These are phyloP conservation scores for Hanleya hanleyi DNA, from an alignment of 2,888 invertebrate species.

Conservation along the genomic window DNA sequence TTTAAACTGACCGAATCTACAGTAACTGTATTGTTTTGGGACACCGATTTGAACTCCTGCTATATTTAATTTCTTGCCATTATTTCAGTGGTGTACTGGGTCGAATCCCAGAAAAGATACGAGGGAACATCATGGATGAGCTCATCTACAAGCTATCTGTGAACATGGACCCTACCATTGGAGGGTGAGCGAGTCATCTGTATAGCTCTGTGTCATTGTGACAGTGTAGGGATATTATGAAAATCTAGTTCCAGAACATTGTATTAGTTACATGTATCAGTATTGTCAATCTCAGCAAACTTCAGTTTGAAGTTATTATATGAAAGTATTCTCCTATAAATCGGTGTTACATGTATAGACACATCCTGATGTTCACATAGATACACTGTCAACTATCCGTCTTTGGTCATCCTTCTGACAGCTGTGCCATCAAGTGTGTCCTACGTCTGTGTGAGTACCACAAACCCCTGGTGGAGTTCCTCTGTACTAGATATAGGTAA, in stretches of 20 bases:
- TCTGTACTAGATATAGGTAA: slow-evolving; percentile 68
- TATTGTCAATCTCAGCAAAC: too few relatives aligned
- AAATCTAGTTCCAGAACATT: too few relatives aligned
- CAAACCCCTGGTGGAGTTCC: slow-evolving; percentile 60
- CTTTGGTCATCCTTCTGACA: slow-evolving; percentile 37
- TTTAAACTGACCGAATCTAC: too few relatives aligned
- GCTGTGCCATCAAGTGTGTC: slow-evolving; percentile 61
- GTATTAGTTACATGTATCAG: too few relatives aligned
- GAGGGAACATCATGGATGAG: slow-evolving; percentile 68
- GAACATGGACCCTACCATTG: slow-evolving; percentile 56
- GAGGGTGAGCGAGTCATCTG: too few relatives aligned
- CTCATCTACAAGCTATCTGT: slow-evolving; percentile 70
- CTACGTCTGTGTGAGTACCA: slow-evolving; percentile 66
- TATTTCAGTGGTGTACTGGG: slow-evolving; percentile 58
- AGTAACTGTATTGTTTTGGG: too few relatives aligned
- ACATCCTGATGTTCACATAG: not conserved
- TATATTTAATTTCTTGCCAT: slow-evolving; percentile 13
- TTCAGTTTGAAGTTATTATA: too few relatives aligned
- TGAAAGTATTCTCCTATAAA: too few relatives aligned
- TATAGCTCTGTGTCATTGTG: too few relatives aligned
- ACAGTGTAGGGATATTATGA: too few relatives aligned
- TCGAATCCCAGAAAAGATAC: slow-evolving; percentile 52
- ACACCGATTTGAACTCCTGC: too few relatives aligned
- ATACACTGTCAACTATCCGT: not conserved
- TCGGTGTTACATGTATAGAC: not conserved